Evolutionary conservation across 1,140 invertebrate species (phyloP), one percentile per base, ranked within the genome.

Genomic region (Caenorhabditis remanei): DNA sequence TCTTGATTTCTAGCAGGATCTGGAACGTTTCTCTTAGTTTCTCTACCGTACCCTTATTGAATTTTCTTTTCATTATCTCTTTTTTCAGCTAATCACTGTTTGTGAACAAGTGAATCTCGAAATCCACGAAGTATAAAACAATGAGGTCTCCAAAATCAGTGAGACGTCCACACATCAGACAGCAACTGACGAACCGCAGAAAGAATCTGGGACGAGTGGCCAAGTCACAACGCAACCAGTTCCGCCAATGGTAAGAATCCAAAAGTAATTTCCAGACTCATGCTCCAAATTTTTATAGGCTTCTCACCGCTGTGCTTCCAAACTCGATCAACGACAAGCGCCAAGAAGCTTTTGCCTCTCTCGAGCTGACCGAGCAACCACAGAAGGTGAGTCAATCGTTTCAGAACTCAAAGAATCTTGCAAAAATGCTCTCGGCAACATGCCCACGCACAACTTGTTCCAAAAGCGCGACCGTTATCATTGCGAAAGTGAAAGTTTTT

Each of bases 71-170:
- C 4, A 41, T 21, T 2, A 55, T 84, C 6, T 41, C 13, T 41
- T 9, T 61, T 85, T 85, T 85, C 85, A 85, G 85, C 85, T 75
- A 55, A 85, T 85, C 85, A 79, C 71, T 79, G 71, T 79, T 79
- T 79, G 85, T 71, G 65, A 71, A 40, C 65, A 67, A 85, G 85
- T 85, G 85, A 85, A 85, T 85, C 85, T 43, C 85, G 61, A 67
- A 46, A 85, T 85, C 85, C 85, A 85, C 85, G 85, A 56, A 53
- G 50, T 19, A 58, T 21, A 85, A 24, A 48, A 79, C 75, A 41
- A 85, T 85, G 85, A 85, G 85, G 85, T 85, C 85, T 67, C 85
- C 85, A 56, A 65, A 71, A 50, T 65, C 85, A 53, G 85, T 85
- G 85, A 71, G 58, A 65, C 63, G 85, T 71, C 85, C 85, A 41